A percentile compares a stretch with the other conserved stretches of the same genome.
phyloP scores from a whole-genome alignment of 2,888 invertebrate species.

The Agrotis puta region DNA sequence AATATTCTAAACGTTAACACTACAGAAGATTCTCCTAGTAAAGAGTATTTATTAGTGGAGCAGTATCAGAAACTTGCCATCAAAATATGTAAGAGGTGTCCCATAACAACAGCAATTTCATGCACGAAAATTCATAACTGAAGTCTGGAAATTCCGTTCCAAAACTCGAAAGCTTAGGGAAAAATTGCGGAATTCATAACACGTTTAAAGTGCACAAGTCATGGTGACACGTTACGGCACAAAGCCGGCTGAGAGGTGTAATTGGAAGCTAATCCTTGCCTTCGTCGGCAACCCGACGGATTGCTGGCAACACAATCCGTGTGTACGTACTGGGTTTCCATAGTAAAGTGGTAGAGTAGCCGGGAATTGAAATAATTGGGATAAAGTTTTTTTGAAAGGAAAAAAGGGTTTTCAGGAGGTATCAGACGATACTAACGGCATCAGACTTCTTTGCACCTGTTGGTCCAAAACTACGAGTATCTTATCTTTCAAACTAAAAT shows the following conservation, averaged over 20 bases:
- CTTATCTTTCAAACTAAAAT: too few species aligned
- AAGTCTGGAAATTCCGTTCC: background rate
- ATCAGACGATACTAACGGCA: too few species aligned
- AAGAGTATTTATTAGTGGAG: too few species aligned
- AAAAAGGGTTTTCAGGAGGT: background rate
- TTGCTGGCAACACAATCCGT: slow-evolving; percentile 63
- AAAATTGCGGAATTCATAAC: slow-evolving; percentile 65
- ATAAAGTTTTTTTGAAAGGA: background rate
- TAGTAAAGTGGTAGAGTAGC: slow-evolving; percentile 5
- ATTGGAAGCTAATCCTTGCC: slow-evolving; percentile 87
- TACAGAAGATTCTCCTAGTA: too few species aligned
- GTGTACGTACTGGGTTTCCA: slow-evolving; percentile 52
- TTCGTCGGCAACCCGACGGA: slow-evolving; percentile 73
- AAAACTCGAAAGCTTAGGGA: slow-evolving; percentile 20
- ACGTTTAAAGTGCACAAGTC: slow-evolving; percentile 71
- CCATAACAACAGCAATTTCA: background rate
- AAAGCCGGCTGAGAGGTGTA: slow-evolving; percentile 78
- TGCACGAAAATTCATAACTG: slow-evolving; percentile 12
- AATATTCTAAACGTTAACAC: too few species aligned
- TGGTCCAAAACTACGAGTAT: too few species aligned
- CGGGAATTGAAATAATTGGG: slow-evolving; percentile 25
- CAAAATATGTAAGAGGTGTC: too few species aligned
- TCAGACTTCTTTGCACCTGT: too few species aligned
- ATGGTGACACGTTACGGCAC: slow-evolving; percentile 63
- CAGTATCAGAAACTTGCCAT: too few species aligned